Evolutionary conservation across 2,888 invertebrate genomes (phyloP).

Genomic region (Dermolepida albohirtum): DNA sequence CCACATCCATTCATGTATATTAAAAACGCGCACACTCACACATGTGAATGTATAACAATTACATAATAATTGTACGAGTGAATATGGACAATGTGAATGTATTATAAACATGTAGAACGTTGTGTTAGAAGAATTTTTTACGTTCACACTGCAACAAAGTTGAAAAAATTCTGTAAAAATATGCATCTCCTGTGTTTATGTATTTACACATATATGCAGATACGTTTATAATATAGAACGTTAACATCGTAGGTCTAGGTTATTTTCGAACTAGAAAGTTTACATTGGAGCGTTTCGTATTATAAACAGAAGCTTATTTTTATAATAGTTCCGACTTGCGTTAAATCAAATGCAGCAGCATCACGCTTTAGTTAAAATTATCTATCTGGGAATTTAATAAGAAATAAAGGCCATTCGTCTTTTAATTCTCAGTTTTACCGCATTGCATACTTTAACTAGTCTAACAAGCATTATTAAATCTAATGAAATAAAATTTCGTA

Average conservation of each 20-base stretch:
- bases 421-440: too few relatives aligned
- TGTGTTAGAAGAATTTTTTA: neutral
- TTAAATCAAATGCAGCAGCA: constrained; percentile 22
- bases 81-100: too few relatives aligned
- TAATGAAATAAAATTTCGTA: too few relatives aligned
- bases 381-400: too few relatives aligned
- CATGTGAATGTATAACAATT: too few relatives aligned
- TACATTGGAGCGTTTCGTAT: constrained; percentile 27
- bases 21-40: neutral
- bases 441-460: too few relatives aligned
- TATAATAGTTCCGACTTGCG: constrained; percentile 26
- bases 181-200: constrained; percentile 25
- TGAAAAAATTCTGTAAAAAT: constrained; percentile 21
- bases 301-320: constrained; percentile 34
- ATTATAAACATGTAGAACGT: neutral
- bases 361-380: neutral
- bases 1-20: constrained; percentile 32
- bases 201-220: constrained; percentile 31
- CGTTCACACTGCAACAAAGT: constrained; percentile 1
- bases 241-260: constrained; percentile 38
- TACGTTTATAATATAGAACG: constrained; percentile 38
- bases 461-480: too few relatives aligned
- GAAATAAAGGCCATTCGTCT: too few relatives aligned
- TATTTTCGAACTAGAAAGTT: constrained; percentile 37
- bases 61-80: neutral